Evolutionary conservation across 2,888 invertebrate genomes (phyloP).

Genomic region (Oscheius sp.): DNA sequence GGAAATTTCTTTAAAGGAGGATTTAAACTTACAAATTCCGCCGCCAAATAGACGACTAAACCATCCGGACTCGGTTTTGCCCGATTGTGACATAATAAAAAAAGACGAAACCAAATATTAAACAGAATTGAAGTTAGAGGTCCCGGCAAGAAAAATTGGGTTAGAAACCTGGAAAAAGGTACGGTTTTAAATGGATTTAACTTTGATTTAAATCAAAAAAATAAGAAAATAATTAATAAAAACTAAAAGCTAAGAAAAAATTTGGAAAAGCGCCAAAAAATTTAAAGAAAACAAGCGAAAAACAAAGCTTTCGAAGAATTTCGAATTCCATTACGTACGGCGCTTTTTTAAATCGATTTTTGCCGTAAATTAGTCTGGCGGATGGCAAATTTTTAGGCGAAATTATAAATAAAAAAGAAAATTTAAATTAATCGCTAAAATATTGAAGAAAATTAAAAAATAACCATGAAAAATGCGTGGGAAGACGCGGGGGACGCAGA

Average conservation of each 20-base stretch:
- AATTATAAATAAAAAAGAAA: too few relatives aligned
- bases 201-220: too few relatives aligned
- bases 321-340: too few relatives aligned
- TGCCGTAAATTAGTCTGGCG: too few relatives aligned
- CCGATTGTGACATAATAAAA: constrained; percentile 19
- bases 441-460: constrained; percentile 1
- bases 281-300: not conserved
- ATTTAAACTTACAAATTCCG: constrained; percentile 10
- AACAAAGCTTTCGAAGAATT: not conserved
- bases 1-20: not conserved
- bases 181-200: too few relatives aligned
- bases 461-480: not conserved
- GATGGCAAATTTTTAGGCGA: too few relatives aligned
- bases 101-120: not conserved
- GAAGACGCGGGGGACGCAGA: not conserved
- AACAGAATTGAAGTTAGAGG: not conserved
- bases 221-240: not conserved
- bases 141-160: not conserved
- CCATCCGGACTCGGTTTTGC: constrained; percentile 20
- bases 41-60: constrained; percentile 29
- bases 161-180: not conserved
- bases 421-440: not conserved
- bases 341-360: too few relatives aligned
- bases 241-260: not conserved
- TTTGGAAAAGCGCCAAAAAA: not conserved